phyloP scores from a whole-genome alignment of 2,797 vertebrate genomes.

The Cirrhinus mrigala region DNA sequence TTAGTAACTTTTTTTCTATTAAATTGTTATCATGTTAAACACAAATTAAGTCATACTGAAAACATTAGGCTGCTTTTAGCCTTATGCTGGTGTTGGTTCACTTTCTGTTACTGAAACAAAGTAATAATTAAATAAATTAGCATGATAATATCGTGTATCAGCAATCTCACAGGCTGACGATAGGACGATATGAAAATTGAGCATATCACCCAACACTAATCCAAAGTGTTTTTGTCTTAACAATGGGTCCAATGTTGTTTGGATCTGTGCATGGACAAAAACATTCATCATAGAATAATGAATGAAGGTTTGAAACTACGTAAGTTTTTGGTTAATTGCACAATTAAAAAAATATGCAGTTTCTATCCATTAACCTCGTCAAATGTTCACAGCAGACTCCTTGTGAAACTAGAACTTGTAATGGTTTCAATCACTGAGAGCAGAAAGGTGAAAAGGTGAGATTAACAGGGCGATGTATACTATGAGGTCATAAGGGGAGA shows the following conservation, averaged over 20 bases:
- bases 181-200: too few relatives aligned
- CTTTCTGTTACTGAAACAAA: too few relatives aligned
- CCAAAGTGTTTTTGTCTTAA: neutral
- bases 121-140: too few relatives aligned
- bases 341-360: neutral
- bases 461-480: neutral
- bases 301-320: neutral
- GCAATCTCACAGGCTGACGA: too few relatives aligned
- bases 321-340: neutral
- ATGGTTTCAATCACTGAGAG: neutral
- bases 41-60: too few relatives aligned
- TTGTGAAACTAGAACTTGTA: neutral
- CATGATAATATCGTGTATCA: too few relatives aligned
- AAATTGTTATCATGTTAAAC: too few relatives aligned
- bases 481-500: neutral
- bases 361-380: neutral
- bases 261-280: neutral
- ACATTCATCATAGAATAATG: neutral
- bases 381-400: neutral
- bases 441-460: neutral
- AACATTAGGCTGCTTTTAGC: too few relatives aligned
- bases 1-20: too few relatives aligned
- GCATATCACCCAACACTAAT: too few relatives aligned
- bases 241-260: neutral
- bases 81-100: too few relatives aligned